These are phyloP conservation scores for Podarcis lilfordi DNA, from an alignment of 2,797 vertebrate genomes.

Conservation along the genomic window DNA sequence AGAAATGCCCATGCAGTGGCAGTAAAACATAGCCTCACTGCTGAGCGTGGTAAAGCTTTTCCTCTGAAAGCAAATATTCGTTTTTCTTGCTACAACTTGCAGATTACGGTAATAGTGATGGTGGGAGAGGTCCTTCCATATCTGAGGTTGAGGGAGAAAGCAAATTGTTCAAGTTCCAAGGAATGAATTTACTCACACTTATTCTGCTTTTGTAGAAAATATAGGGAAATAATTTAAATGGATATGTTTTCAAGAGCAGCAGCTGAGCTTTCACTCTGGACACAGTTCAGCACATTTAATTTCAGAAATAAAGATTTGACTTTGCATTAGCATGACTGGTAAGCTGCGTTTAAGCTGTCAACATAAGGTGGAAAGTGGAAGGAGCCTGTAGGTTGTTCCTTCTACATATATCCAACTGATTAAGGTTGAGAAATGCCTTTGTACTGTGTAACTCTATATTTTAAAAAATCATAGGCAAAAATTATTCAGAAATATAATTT, in stretches of 20 bases:
- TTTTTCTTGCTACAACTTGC: neutral
- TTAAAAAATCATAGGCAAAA: neutral
- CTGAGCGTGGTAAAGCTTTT: neutral
- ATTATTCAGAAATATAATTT: neutral
- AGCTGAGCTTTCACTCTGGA: neutral
- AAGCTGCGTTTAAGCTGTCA: neutral
- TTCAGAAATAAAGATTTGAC: conserved; percentile 16
- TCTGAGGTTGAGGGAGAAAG: neutral
- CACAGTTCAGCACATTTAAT: conserved; percentile 9
- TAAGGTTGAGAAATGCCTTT: neutral
- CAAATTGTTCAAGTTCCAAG: neutral
- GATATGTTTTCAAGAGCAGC: neutral
- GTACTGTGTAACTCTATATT: no score
- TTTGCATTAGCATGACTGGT: neutral
- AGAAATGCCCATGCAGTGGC: no score
- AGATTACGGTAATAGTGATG: neutral
- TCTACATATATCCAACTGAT: neutral
- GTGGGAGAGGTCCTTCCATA: neutral
- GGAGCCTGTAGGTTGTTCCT: neutral
- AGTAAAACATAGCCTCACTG: neutral
- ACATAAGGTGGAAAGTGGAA: neutral
- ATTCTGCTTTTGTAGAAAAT: neutral
- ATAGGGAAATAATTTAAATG: neutral
- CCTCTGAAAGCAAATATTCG: neutral
- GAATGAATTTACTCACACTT: neutral